A percentile compares a stretch with the other conserved stretches of the same genome.
These are phyloP conservation scores for Aegypius monachus DNA, from an alignment of 2,113 vertebrate species.

Conservation along the genomic window DNA sequence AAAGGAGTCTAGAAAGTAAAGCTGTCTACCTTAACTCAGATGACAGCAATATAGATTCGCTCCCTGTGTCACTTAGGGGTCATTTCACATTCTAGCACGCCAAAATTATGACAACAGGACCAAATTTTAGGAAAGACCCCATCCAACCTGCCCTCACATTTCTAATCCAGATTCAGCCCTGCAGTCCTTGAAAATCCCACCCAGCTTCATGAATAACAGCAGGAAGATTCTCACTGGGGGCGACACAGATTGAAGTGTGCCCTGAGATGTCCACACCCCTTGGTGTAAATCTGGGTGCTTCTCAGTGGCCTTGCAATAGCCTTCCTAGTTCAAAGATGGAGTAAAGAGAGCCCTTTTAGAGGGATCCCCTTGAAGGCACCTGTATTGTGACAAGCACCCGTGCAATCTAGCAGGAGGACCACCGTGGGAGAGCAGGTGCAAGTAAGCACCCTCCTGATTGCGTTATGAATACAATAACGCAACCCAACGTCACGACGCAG, in stretches of 20 bases:
- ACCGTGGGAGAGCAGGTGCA: not conserved
- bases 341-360: not conserved
- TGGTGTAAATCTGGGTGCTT: not conserved
- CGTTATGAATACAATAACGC: not conserved
- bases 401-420: not conserved
- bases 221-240: not conserved
- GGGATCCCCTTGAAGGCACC: not conserved
- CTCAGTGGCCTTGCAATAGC: not conserved
- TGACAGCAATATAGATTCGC: not conserved
- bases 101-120: not conserved
- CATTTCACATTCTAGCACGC: not conserved
- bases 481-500: not conserved
- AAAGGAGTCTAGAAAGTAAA: not conserved
- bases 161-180: not conserved
- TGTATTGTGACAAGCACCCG: rapidly evolving
- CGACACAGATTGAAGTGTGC: rapidly evolving
- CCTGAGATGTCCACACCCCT: not conserved
- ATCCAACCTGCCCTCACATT: not conserved
- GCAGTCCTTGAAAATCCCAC: not conserved
- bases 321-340: not conserved
- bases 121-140: not conserved
- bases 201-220: not conserved
- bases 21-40: not conserved
- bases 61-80: not conserved
- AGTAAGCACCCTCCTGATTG: not conserved